These are phyloP conservation scores for Plotosus lineatus DNA, from an alignment of 2,113 vertebrate species.

Conservation along the genomic window DNA sequence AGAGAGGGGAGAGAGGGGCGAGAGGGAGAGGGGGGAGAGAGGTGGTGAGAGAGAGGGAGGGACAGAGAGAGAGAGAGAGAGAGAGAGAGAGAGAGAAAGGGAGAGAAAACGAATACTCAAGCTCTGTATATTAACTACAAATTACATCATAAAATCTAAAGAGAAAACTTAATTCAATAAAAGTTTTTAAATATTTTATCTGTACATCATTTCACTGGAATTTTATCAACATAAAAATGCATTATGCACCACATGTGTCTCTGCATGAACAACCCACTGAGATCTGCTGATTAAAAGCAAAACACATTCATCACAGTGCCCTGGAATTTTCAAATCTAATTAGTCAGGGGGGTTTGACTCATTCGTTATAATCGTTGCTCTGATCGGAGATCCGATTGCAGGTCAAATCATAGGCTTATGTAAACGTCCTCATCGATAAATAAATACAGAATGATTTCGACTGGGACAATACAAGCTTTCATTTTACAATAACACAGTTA, in stretches of 20 bases:
- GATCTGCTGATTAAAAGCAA: background rate
- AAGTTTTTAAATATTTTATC: background rate
- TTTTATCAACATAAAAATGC: background rate
- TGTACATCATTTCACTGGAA: background rate
- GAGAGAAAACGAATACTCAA: too few species aligned
- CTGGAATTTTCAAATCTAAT: background rate
- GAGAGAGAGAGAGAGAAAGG: constrained; percentile 19
- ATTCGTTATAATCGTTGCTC: background rate
- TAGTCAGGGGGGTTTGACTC: background rate
- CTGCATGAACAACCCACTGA: background rate
- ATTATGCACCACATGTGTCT: background rate
- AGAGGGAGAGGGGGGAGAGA: constrained; percentile 28
- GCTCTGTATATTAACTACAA: too few species aligned
- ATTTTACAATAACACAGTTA: background rate
- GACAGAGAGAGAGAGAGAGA: constrained; percentile 21
- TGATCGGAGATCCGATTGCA: background rate
- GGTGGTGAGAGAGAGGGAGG: constrained; percentile 23
- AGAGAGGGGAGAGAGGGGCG: constrained; percentile 36
- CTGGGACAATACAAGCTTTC: background rate
- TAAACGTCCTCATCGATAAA: background rate
- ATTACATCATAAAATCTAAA: background rate
- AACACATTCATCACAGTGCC: background rate
- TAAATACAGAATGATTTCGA: background rate
- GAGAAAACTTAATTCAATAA: background rate
- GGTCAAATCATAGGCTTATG: background rate